These are phyloP conservation scores for Aphis gossypii DNA, from an alignment of 1,140 invertebrate genomes.

Conservation along the genomic window DNA sequence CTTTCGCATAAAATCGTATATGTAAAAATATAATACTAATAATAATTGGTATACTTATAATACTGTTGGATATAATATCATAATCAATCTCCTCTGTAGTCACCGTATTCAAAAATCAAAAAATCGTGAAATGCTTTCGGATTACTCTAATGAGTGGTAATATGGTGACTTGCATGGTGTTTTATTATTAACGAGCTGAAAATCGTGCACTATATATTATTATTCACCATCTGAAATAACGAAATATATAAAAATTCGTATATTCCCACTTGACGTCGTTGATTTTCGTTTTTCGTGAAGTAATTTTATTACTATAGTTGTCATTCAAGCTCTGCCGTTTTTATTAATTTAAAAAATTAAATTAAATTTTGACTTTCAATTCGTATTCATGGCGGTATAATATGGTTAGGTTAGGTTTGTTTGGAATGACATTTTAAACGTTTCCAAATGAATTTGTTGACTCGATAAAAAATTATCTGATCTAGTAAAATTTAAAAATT, in stretches of 20 bases:
- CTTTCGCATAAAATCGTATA: background rate
- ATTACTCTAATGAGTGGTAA: too few species aligned
- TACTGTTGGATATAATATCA: too few species aligned
- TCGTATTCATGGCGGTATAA: background rate
- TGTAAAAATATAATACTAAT: background rate
- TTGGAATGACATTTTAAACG: background rate
- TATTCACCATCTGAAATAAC: too few species aligned
- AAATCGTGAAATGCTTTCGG: too few species aligned
- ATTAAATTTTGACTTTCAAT: background rate
- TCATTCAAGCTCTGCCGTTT: background rate
- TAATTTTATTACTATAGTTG: background rate
- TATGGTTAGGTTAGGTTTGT: too few species aligned
- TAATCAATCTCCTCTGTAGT: too few species aligned
- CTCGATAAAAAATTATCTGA: background rate
- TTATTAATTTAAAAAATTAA: background rate
- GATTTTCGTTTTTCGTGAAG: background rate
- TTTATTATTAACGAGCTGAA: too few species aligned
- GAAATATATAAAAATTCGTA: too few species aligned
- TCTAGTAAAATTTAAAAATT: too few species aligned
- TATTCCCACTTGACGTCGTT: background rate
- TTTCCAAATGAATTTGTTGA: background rate
- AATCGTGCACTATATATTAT: too few species aligned
- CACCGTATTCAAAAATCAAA: too few species aligned
- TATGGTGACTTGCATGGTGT: too few species aligned
- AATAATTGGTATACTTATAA: background rate